Evolutionary conservation across 2,888 invertebrate species (phyloP).

Genomic region (Drosophila nigricruria): DNA sequence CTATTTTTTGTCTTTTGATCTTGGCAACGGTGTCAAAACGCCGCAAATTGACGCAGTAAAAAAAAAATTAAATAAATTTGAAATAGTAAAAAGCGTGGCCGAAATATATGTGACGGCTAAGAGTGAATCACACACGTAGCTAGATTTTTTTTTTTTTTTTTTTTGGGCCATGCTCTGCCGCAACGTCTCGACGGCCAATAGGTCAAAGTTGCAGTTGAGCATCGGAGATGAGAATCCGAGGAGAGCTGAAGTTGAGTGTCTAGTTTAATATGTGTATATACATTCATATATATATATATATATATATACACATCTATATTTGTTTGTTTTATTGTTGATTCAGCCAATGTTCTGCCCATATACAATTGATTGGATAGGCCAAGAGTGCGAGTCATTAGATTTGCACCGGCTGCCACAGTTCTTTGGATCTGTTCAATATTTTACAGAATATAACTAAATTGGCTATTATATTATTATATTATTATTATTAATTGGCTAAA

Average conservation of each 20-base stretch:
- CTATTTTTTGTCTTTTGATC: slow-evolving; percentile 34
- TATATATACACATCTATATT: not conserved
- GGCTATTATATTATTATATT: no score
- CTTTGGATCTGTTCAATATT: not conserved
- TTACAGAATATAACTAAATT: no score
- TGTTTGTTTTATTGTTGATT: not conserved
- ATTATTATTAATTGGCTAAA: no score
- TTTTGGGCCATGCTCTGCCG: slow-evolving; percentile 23
- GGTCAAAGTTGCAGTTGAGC: slow-evolving; percentile 14
- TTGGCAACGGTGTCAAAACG: slow-evolving; percentile 49
- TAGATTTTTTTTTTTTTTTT: slow-evolving; percentile 10
- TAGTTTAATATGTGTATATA: not conserved
- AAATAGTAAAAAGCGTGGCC: slow-evolving; percentile 15
- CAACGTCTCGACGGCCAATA: slow-evolving; percentile 11
- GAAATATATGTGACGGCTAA: slow-evolving; percentile 28
- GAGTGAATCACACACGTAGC: slow-evolving; percentile 42
- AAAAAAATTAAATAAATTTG: slow-evolving; percentile 15
- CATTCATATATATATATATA: not conserved
- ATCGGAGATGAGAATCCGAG: not conserved
- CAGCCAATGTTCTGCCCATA: not conserved
- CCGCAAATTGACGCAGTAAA: slow-evolving; percentile 49
- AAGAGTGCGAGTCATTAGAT: not conserved
- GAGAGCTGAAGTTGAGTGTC: not conserved
- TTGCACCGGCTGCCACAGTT: not conserved
- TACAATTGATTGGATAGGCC: not conserved